Evolutionary conservation across 2,113 vertebrate species (phyloP).

Genomic region (Tragelaphus imberbis): DNA sequence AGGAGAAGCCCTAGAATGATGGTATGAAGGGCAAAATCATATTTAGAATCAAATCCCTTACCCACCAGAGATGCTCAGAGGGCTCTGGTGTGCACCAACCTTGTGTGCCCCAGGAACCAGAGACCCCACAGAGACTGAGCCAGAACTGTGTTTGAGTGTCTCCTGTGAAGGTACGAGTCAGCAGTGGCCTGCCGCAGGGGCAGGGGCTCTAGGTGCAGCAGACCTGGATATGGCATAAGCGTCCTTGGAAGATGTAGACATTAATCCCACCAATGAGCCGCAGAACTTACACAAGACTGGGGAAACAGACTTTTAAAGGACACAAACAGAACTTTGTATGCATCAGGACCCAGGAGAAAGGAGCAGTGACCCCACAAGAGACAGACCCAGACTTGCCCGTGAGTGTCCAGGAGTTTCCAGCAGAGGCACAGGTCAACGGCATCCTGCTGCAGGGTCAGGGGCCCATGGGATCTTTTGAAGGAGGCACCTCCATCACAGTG

Average conservation of each 20-base stretch:
- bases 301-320: not conserved
- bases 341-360: not conserved
- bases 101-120: not conserved
- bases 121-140: not conserved
- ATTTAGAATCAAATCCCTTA: not conserved
- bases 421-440: rapidly evolving
- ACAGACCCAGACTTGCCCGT: not conserved
- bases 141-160: not conserved
- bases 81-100: not conserved
- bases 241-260: not conserved
- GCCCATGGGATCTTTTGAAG: not conserved
- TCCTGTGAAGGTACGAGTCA: not conserved
- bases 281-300: not conserved
- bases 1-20: not conserved
- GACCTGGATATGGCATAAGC: not conserved
- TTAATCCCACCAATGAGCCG: not conserved
- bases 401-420: not conserved
- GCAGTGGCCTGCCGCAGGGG: not conserved
- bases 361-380: not conserved
- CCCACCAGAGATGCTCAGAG: not conserved
- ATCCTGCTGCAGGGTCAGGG: not conserved
- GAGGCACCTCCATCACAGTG: not conserved
- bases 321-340: not conserved
- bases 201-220: not conserved
- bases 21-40: not conserved